phyloP scores from a whole-genome alignment of 2,888 invertebrate species.

The Lobophora halterata region DNA sequence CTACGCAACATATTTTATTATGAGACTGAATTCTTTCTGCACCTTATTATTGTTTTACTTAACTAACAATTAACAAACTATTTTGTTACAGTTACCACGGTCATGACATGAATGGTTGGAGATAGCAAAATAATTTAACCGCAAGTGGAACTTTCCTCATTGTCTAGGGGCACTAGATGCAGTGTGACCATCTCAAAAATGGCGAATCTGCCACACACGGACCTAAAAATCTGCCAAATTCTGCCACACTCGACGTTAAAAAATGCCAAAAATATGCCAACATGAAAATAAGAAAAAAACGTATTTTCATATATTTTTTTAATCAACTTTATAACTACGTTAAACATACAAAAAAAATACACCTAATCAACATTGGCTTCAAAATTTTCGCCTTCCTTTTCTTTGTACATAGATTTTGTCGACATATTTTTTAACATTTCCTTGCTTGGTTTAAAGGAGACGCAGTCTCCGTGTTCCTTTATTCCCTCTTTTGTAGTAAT shows the following conservation, averaged over 20 bases:
- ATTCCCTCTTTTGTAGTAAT: constrained; percentile 14
- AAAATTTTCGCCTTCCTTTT: constrained; percentile 5
- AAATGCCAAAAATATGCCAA: no score
- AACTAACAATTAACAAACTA: no score
- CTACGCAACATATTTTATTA: no score
- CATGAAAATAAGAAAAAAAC: no score
- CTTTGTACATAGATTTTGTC: constrained; percentile 4
- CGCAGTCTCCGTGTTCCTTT: constrained; percentile 8
- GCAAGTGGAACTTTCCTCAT: no score
- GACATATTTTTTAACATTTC: constrained; percentile 7
- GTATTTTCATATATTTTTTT: no score
- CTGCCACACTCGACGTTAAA: constrained; percentile 1
- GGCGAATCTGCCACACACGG: constrained; percentile 1
- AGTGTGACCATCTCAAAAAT: constrained; percentile 2
- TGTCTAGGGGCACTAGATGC: no score
- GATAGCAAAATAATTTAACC: no score
- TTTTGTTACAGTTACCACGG: no score
- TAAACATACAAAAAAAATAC: constrained; percentile 1
- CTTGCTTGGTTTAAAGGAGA: constrained; percentile 8
- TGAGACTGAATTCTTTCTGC: no score
- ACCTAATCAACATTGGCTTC: constrained; percentile 4
- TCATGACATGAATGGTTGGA: no score
- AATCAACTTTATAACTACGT: constrained; percentile 2
- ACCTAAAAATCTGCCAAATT: neutral
- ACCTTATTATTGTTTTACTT: no score